Conservation (phyloP, 2,888 invertebrate species). For the Ferdinandea cuprea region DNA sequence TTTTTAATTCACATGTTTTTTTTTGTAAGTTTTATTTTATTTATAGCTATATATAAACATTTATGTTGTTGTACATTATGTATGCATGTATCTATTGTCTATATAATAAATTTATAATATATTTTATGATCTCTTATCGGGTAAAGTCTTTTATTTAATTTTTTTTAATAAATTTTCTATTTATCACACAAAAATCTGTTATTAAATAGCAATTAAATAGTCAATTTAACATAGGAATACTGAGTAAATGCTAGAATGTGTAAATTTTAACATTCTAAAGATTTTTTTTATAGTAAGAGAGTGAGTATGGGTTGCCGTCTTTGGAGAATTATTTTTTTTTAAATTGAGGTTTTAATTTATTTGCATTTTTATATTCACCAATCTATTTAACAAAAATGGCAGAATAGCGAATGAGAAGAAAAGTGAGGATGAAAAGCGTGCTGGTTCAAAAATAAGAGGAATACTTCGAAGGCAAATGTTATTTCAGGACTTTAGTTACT, state of each 20-base stretch:
- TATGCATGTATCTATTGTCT: slow-evolving; percentile 51
- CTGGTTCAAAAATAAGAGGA: too few relatives aligned
- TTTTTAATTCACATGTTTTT: neutral
- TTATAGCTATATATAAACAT: slow-evolving; percentile 34
- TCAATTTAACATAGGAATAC: slow-evolving; percentile 16
- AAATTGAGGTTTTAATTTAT: too few relatives aligned
- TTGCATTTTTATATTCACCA: too few relatives aligned
- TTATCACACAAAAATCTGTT: slow-evolving; percentile 31
- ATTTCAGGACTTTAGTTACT: too few relatives aligned
- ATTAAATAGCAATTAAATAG: neutral
- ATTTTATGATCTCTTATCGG: slow-evolving; percentile 50
- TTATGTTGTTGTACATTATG: slow-evolving; percentile 43
- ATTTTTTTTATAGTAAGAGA: neutral
- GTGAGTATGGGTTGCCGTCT: too few relatives aligned
- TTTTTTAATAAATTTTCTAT: slow-evolving; percentile 22
- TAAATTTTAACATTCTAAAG: neutral
- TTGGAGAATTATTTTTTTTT: too few relatives aligned
- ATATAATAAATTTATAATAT: slow-evolving; percentile 59
- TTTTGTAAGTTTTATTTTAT: slow-evolving; percentile 42
- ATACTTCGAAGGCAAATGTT: too few relatives aligned
- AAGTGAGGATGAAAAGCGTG: too few relatives aligned
- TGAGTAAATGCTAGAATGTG: slow-evolving; percentile 5
- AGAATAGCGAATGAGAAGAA: too few relatives aligned
- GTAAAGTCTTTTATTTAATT: slow-evolving; percentile 14
- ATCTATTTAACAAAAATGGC: too few relatives aligned